Evolutionary conservation across 2,888 invertebrate genomes (phyloP).

Genomic region (Salticus scenicus): DNA sequence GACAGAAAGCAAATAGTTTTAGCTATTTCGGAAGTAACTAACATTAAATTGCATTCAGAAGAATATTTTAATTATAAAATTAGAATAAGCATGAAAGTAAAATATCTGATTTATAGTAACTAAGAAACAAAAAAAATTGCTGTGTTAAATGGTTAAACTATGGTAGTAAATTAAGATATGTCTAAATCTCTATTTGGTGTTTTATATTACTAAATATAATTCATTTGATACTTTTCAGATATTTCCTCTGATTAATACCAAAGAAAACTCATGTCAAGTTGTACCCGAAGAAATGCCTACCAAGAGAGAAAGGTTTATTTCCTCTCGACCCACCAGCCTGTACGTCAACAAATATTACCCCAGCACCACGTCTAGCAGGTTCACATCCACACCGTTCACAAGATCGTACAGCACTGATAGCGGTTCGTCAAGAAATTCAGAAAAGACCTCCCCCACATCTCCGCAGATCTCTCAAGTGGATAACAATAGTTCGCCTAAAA

Average conservation of each 20-base stretch:
- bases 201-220: no score
- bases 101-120: no score
- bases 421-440: background rate
- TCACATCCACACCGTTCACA: slow-evolving; percentile 25
- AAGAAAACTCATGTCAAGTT: slow-evolving; percentile 41
- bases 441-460: slow-evolving; percentile 7
- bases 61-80: no score
- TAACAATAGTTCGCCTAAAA: background rate
- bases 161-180: no score
- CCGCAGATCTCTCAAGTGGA: background rate
- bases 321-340: slow-evolving; percentile 61
- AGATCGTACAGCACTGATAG: slow-evolving; percentile 31
- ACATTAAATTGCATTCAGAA: no score
- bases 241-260: background rate
- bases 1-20: no score
- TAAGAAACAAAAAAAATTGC: no score
- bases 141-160: no score
- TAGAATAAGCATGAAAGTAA: no score
- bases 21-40: no score
- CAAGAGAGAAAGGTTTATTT: slow-evolving; percentile 56
- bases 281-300: slow-evolving; percentile 55
- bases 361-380: slow-evolving; percentile 20
- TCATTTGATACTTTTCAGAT: background rate
- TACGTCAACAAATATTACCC: slow-evolving; percentile 55
- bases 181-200: no score